phyloP scores from a whole-genome alignment of 2,888 invertebrate genomes.

The Habrosyne pyritoides region DNA sequence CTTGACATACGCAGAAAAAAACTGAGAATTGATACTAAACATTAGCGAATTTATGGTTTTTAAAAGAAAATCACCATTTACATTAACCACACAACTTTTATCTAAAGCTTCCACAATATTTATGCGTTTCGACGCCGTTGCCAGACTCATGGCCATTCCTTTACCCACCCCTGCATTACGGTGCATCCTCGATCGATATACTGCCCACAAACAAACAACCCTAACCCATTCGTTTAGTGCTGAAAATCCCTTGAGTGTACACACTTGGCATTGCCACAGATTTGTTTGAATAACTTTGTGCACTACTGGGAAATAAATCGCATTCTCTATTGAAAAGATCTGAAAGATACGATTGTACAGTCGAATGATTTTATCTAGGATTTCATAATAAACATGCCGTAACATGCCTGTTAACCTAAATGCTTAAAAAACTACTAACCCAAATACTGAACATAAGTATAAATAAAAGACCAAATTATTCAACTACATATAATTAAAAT shows the following conservation, averaged over 20 bases:
- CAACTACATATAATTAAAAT: too few relatives aligned
- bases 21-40: too few relatives aligned
- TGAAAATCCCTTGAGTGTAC: constrained; percentile 22
- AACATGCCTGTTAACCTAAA: too few relatives aligned
- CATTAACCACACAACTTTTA: neutral
- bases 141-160: constrained; percentile 17
- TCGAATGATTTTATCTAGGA: neutral
- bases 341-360: neutral
- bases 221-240: constrained; percentile 29
- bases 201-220: constrained; percentile 18
- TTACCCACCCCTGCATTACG: constrained; percentile 25
- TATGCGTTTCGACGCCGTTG: constrained; percentile 14
- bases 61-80: neutral
- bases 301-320: neutral
- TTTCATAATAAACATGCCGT: neutral
- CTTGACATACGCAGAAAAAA: too few relatives aligned
- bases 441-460: too few relatives aligned
- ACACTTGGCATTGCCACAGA: neutral
- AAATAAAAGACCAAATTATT: neutral
- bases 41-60: too few relatives aligned
- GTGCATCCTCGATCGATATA: constrained; percentile 20
- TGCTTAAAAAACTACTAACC: too few relatives aligned
- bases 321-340: neutral
- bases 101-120: constrained; percentile 13
- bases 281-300: neutral